These are phyloP conservation scores for Netelia fuscicornis DNA, from an alignment of 2,888 invertebrate species.

Conservation along the genomic window DNA sequence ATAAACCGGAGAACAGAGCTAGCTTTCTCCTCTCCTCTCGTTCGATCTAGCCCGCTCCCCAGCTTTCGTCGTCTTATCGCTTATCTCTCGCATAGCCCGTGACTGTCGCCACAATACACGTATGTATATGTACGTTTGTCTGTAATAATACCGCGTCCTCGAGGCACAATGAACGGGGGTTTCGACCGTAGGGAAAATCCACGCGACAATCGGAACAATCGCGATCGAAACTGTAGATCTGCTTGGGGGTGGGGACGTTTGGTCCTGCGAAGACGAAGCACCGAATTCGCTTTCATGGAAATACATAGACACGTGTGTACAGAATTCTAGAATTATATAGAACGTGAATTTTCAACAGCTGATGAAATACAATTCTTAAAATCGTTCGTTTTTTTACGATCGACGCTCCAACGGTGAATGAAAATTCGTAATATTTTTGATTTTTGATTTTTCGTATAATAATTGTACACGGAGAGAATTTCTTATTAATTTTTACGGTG, in stretches of 20 bases:
- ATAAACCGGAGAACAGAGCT: slow-evolving; percentile 40
- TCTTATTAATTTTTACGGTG: no score
- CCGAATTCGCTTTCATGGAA: neutral
- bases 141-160: slow-evolving; percentile 60
- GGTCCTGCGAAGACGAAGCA: slow-evolving; percentile 28
- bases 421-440: no score
- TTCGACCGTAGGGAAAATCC: slow-evolving; percentile 34
- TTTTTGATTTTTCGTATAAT: no score
- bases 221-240: slow-evolving; percentile 50
- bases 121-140: slow-evolving; percentile 22
- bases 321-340: neutral
- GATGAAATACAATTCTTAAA: neutral
- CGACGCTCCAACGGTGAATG: neutral
- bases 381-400: neutral
- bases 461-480: no score
- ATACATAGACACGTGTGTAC: neutral
- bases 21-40: slow-evolving; percentile 25
- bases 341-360: neutral
- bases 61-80: slow-evolving; percentile 55
- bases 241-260: neutral
- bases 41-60: slow-evolving; percentile 22
- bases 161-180: slow-evolving; percentile 57
- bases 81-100: slow-evolving; percentile 53
- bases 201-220: slow-evolving; percentile 59
- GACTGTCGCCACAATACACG: slow-evolving; percentile 42